Evolutionary conservation across 2,113 vertebrate genomes (phyloP).

Genomic region (Sclerurus mexicanus): DNA sequence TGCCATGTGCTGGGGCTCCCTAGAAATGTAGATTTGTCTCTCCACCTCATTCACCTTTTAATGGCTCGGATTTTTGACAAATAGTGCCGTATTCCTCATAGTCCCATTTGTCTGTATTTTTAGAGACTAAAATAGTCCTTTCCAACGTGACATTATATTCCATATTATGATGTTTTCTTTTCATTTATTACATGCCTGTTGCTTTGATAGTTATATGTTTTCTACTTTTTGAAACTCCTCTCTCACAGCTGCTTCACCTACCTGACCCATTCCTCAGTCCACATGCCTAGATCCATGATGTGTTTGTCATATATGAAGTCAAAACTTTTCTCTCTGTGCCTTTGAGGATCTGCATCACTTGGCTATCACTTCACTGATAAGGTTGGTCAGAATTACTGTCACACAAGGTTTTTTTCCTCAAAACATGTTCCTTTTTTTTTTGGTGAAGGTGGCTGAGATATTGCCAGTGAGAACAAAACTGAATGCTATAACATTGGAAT

Average conservation of each 20-base stretch:
- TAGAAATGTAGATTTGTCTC: neutral
- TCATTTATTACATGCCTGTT: neutral
- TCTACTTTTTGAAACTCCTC: neutral
- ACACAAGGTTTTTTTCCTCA: neutral
- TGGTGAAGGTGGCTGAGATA: neutral
- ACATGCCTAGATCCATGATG: fast-evolving
- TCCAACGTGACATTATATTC: neutral
- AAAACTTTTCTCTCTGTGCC: neutral
- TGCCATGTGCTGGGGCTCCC: neutral
- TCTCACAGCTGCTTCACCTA: neutral
- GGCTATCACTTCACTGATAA: neutral
- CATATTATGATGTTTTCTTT: neutral
- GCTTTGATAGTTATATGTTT: neutral
- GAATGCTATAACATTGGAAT: neutral
- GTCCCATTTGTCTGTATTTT: neutral
- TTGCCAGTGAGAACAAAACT: neutral
- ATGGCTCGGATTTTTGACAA: neutral
- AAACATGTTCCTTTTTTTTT: fast-evolving
- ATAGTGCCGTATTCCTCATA: neutral
- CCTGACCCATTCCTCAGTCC: neutral
- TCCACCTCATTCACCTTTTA: neutral
- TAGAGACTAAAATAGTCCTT: neutral
- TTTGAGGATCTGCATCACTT: neutral
- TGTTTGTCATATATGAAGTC: neutral
- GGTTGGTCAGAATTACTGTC: neutral